Conservation (phyloP, 37 sponge, comb jelly and placozoan genomes). For the Haliclona indistincta region DNA sequence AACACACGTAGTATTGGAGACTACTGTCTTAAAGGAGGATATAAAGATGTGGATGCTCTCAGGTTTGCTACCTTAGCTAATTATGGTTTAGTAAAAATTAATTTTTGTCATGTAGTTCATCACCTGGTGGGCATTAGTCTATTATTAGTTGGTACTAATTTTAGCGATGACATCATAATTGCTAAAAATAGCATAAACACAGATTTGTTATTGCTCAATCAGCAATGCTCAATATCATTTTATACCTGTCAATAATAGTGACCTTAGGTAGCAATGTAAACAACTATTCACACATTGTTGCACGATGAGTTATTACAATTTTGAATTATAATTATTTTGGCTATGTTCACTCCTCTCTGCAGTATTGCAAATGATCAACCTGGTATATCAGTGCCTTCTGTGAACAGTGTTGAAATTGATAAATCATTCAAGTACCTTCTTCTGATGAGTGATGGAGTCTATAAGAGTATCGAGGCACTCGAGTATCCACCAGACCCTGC, state of each 20-base stretch:
- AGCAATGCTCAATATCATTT: no score
- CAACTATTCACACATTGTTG: background rate
- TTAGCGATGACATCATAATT: no score
- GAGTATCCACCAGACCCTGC: background rate
- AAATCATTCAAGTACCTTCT: constrained; percentile 56
- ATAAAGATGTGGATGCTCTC: constrained; percentile 88
- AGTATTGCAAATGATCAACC: constrained; percentile 53
- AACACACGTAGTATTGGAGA: constrained; percentile 95
- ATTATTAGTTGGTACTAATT: no score
- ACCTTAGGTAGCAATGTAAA: background rate
- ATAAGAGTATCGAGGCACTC: constrained; percentile 73
- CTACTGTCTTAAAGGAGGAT: constrained; percentile 87
- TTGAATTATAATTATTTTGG: background rate
- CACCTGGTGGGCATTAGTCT: no score
- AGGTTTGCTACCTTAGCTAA: constrained; percentile 45
- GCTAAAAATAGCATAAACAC: no score
- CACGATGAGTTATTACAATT: background rate
- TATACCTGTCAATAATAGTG: no score
- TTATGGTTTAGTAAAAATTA: no score
- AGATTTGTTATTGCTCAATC: no score
- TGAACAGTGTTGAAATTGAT: constrained; percentile 15
- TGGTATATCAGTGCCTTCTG: constrained; percentile 58
- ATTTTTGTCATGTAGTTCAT: no score
- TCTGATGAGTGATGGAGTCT: constrained; percentile 88
- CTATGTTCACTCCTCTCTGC: background rate